Evolutionary conservation across 2,113 vertebrate genomes (phyloP).

Genomic region (Corapipo altera): DNA sequence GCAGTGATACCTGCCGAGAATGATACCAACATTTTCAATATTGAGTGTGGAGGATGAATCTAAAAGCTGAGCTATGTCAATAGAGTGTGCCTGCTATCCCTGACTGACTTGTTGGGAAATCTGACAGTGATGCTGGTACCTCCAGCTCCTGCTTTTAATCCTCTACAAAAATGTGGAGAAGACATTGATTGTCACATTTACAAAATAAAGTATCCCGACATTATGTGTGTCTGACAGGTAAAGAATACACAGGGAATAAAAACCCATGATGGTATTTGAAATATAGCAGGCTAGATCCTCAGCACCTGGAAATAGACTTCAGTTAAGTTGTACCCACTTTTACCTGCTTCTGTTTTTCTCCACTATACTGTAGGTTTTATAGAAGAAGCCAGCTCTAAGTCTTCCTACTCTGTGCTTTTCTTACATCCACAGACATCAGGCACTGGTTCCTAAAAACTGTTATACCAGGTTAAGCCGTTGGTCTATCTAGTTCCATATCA

Average conservation of each 20-base stretch:
- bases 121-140: not conserved
- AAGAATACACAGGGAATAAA: slow-evolving; percentile 31
- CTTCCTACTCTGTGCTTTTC: not conserved
- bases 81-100: not conserved
- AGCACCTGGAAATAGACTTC: slow-evolving; percentile 15
- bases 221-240: slow-evolving; percentile 52
- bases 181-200: slow-evolving; percentile 68
- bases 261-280: not conserved
- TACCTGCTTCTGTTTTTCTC: not conserved
- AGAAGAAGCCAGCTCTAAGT: not conserved
- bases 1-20: not conserved
- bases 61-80: not conserved
- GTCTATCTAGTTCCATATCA: not conserved
- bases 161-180: not conserved
- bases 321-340: not conserved
- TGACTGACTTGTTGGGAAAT: slow-evolving; percentile 35
- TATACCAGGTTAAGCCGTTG: slow-evolving; percentile 17
- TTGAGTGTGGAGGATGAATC: not conserved
- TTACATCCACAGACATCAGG: not conserved
- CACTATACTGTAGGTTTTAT: not conserved
- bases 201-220: slow-evolving; percentile 59
- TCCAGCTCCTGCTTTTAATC: slow-evolving; percentile 25
- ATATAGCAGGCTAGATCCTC: not conserved
- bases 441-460: not conserved
- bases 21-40: not conserved